Evolutionary conservation across 2,888 invertebrate species (phyloP), one percentile per base, ranked within the genome.

Genomic region (Xestia xanthographa): DNA sequence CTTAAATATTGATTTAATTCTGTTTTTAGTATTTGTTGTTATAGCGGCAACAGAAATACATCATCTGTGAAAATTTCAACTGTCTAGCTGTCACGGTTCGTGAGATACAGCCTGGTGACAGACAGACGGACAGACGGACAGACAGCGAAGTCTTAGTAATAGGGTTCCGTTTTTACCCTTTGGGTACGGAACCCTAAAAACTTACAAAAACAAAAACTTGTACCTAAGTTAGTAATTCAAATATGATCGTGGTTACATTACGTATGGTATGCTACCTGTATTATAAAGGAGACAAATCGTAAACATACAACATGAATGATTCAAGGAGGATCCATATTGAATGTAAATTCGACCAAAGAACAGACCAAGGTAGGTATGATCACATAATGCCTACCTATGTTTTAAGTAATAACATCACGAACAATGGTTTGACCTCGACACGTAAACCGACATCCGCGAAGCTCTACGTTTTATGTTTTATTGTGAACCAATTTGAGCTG

Each of bases 371-470:
- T 56, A 73, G 65, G 71, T 56, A 84, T 72, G 67, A 84, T 81
- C 81, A 75, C 85, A 84, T 77, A 75, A 77, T 75, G 82, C 82
- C 82, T 82, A 66, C 79, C 82, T 82, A 56, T 77, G 63, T 63
- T n/a, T n/a, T n/a, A n/a, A n/a, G 41, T 14, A 82, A 77, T 66
- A 79, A 79, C 72, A 81, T 67, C 56, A 70, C 65, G 74, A 81
- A 86, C 85, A 86, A 83, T 84, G 85, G 80, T 65, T 76, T 83
- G 90, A 88, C 90, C 91, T 90, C 90, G 90, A 84, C 87, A 88
- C 86, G 89, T 83, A 86, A 84, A 83, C 80, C 77, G 81, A 87
- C 89, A 90, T 92, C 91, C 91, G 90, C 79, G 66, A 83, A 79
- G 81, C 82, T 83, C 82, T 80, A 82, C 83, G 82, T 87, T 88